Base-by-base conservation (phyloP, 2,113 vertebrate genomes). In the Bucco capensis region DNA sequence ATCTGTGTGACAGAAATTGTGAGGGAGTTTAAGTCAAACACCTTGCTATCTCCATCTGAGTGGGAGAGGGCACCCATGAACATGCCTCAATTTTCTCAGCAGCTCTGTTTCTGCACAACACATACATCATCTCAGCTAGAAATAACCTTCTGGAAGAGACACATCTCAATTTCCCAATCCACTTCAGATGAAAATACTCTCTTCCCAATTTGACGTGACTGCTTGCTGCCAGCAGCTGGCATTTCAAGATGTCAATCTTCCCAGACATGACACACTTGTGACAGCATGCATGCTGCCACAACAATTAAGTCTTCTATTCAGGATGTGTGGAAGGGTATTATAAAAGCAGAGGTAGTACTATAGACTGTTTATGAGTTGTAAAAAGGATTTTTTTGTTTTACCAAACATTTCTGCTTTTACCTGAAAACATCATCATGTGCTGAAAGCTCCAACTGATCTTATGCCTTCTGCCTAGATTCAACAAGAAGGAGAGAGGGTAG, bases 341-440 rank as follows among this genome's bases (percentile, higher is more conserved):
- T 40, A 70, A 78, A 87, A 91, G 6, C 30, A 80, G 40, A 58
- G 19, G 21, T 28, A 56, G 24, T 21, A 16, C 6, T 62, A 49
- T 17, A 3, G 3, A 47, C 23, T 61, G 22, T 38, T 70, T 61
- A 31, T 0, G 3, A 56, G 28, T 33, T 54, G 30, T 51, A 81
- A 49, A 88, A 31, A 30, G 13, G n/a, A 56, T 73, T 17, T 13
- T 58, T 70, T 47, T 64, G 12, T 13, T 77, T 60, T 40, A 67
- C 8, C 9, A 66, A 42, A 74, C 16, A 60, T 51, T 62, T 80
- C 88, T 51, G 19, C 9, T 58, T 90, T 90, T 97, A 99, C 99
- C 99, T 97, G 99, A 98, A 97, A 99, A 99, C 99, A 99, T 99
- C 99, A 99, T 99, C 99, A 99, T 99, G 92, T 99, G 98, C 96